Evolutionary conservation across 2,797 vertebrate species (phyloP), one percentile per base, ranked within the genome.

Genomic region (Sebastolobus alascanus): DNA sequence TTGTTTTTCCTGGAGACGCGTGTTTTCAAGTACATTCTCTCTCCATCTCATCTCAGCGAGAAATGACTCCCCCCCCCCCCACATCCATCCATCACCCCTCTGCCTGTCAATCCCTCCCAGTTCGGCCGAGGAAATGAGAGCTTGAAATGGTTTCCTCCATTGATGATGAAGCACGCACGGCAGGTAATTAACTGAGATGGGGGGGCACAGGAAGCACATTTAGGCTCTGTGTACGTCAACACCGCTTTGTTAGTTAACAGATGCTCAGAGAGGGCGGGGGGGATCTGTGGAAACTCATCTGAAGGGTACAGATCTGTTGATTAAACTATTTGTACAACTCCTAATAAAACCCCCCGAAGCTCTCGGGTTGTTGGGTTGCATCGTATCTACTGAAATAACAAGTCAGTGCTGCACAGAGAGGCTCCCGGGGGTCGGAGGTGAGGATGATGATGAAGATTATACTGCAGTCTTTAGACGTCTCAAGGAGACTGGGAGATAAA

Each of bases 161-260:
- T 77, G 79, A 79, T 87, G 90, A 86, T 84, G 84, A 82, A 84
- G 83, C 76, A 16, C 13, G 14, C 65, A 18, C 14, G 81, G 67
- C 76, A 80, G 84, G 76, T 87, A 88, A 91, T 93, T 90, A 90
- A 75, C 72, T 22, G 74, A 75, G 83, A 80, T 1, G 72, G 40
- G 65, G 55, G 58, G 40, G 54, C 50, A 55, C 75, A 83, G 75
- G 91, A 86, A 85, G 82, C 79, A 63, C 72, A 52, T 73, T 77
- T 56, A 38, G 40, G 27, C 61, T 58, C 63, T 2, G 60, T 63
- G 70, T 55, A 38, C 14, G 12, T 25, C 14, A 16, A 43, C 20
- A n/a, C 20, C 58, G 61, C 68, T 38, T 76, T 68, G 76, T 71
- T 73, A 40, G 59, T 6, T 3, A 46, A 60, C 67, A 55, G 70